These are phyloP conservation scores for Ifrita kowaldi DNA, from an alignment of 2,113 vertebrate genomes.

Conservation along the genomic window DNA sequence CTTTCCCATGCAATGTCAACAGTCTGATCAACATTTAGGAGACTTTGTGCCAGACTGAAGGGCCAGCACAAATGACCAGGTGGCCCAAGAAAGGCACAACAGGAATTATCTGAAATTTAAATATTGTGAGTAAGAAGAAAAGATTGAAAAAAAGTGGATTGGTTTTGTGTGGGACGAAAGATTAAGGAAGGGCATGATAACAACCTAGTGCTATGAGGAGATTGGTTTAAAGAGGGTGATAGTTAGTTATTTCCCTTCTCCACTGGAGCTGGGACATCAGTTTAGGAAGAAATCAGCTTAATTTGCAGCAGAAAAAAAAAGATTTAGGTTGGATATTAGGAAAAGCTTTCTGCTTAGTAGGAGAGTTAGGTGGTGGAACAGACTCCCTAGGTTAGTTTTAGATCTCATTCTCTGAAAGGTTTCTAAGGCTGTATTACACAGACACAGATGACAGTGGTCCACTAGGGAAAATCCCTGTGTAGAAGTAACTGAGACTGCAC, in stretches of 20 bases:
- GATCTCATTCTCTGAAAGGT: neutral
- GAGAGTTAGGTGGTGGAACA: neutral
- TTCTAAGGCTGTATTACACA: neutral
- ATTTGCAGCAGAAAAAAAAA: neutral
- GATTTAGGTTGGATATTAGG: neutral
- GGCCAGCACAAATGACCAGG: neutral
- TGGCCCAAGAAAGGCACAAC: neutral
- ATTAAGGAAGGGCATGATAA: neutral
- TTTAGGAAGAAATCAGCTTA: neutral
- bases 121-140: neutral
- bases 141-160: neutral
- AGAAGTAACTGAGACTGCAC: neutral
- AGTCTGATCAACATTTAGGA: neutral
- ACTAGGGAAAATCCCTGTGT: neutral
- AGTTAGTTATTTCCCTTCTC: neutral
- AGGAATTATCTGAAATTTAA: neutral
- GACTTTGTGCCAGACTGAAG: neutral
- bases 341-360: neutral
- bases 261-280: neutral
- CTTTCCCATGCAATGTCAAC: neutral
- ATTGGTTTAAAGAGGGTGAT: neutral
- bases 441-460: neutral
- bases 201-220: neutral
- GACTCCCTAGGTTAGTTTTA: neutral
- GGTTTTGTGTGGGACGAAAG: neutral